Base-by-base conservation (phyloP, 2,113 vertebrate genomes). In the Ifrita kowaldi region DNA sequence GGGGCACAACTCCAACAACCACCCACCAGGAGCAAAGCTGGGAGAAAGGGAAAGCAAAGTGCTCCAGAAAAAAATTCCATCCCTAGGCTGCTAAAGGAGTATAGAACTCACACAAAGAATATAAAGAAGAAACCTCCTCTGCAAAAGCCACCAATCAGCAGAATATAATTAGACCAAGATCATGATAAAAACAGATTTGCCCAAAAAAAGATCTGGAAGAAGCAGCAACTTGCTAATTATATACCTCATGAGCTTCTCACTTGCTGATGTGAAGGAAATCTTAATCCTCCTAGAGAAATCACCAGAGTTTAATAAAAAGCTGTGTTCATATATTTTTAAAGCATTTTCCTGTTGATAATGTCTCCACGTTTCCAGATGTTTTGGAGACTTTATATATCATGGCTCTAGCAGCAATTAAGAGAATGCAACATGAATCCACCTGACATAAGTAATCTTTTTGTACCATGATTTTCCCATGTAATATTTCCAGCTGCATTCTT, bases 391-490 rank as follows among this genome's bases (percentile, higher is more conserved):
- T 56, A 68, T 55, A 13, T 26, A 78, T 62, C 52, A 52, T 3
- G 24, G 83, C 21, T 90, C 60, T 70, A 39, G 88, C 32, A 83
- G 77, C 74, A 93, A 91, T 89, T 94, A 93, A 75, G 78, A 76
- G 52, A 91, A 75, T 5, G 42, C 49, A 69, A 39, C 39, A 70
- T 3, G 3, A 89, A 92, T 76, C 77, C 80, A 55, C 57, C 80
- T 69, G 87, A 95, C 82, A 52, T 27, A 65, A 87, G 65, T 42
- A 71, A 92, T 52, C 65, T 53, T 63, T 78, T 42, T 71, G 41
- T 32, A 53, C 53, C 76, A 89, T 62, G 60, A 71, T 90, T 73
- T 84, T 83, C 64, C 60, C 37, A 84, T 3, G 6, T 55, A 55
- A 15, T 73, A 74, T 60, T 95, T 94, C 70, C 84, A 90, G 75